Conservation (phyloP, 1,140 invertebrate genomes). For the Polyergus mexicanus region DNA sequence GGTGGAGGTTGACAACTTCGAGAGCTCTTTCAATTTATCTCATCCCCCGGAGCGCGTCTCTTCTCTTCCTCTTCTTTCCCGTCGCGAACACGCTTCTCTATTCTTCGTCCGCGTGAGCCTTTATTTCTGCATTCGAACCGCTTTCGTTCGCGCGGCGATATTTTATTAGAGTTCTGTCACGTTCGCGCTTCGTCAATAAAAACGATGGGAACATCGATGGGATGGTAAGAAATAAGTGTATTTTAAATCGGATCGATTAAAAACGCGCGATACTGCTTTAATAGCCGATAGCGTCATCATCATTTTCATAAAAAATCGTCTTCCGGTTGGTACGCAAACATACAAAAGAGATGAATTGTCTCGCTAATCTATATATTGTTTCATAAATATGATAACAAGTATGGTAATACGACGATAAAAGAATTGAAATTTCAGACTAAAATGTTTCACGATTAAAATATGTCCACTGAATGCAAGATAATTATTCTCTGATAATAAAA, state of each 20-base stretch:
- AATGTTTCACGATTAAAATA: neutral
- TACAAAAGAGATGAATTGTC: constrained; percentile 41
- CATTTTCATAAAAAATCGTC: constrained; percentile 49
- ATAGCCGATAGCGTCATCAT: constrained; percentile 24
- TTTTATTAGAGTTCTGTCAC: constrained; percentile 76
- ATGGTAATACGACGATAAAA: neutral
- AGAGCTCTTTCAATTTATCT: constrained; percentile 86
- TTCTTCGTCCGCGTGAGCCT: constrained; percentile 61
- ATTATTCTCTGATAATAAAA: constrained; percentile 6
- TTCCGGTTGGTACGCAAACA: neutral
- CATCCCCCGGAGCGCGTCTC: constrained; percentile 78
- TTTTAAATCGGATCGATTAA: constrained; percentile 59
- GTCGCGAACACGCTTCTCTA: constrained; percentile 50
- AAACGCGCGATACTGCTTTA: constrained; percentile 28
- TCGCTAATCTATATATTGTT: neutral
- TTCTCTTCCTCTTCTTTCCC: constrained; percentile 35
- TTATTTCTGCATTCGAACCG: constrained; percentile 57
- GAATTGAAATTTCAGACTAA: neutral
- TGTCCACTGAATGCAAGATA: neutral
- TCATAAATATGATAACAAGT: constrained; percentile 7
- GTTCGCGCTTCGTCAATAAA: constrained; percentile 31
- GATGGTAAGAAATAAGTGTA: constrained; percentile 44
- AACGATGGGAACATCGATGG: constrained; percentile 22
- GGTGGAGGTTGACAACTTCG: constrained; percentile 84
- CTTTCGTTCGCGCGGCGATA: constrained; percentile 65